These are phyloP conservation scores for Psittacus erithacus DNA, from an alignment of 2,113 vertebrate species.

Conservation along the genomic window DNA sequence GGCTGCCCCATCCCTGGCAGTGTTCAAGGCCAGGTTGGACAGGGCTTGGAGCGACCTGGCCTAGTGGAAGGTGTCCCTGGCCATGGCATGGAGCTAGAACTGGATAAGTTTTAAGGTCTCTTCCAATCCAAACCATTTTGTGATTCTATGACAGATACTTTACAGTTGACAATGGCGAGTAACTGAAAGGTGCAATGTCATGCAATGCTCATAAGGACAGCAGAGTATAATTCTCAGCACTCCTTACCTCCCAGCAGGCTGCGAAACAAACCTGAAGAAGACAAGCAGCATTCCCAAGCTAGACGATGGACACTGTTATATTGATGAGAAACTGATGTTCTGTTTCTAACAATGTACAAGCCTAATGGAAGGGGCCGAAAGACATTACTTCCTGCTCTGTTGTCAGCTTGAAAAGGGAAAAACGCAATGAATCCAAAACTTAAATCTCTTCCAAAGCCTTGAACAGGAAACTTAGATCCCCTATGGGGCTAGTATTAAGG, in stretches of 20 bases:
- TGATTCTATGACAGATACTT: neutral
- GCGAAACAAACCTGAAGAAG: neutral
- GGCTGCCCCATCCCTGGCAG: neutral
- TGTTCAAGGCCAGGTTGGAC: neutral
- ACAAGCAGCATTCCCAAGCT: neutral
- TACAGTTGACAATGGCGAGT: neutral
- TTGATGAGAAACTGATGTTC: conserved; percentile 52
- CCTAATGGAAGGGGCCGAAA: conserved; percentile 49
- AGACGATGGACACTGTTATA: neutral
- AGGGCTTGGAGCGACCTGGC: neutral
- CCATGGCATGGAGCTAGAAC: neutral
- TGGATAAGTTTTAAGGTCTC: neutral
- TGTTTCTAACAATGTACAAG: neutral
- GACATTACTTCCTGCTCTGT: conserved; percentile 63
- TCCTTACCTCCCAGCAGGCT: neutral
- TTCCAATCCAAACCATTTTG: neutral
- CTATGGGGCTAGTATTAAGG: conserved; percentile 52
- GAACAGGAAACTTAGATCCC: conserved; percentile 65
- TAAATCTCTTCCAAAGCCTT: conserved; percentile 52
- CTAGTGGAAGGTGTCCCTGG: neutral
- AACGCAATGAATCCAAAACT: conserved; percentile 60
- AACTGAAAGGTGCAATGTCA: neutral
- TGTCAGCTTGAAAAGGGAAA: conserved; percentile 45
- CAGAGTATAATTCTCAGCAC: neutral
- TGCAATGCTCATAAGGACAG: neutral